Evolutionary conservation across 2,797 vertebrate species (phyloP).

Genomic region (Acropternis orthonyx): DNA sequence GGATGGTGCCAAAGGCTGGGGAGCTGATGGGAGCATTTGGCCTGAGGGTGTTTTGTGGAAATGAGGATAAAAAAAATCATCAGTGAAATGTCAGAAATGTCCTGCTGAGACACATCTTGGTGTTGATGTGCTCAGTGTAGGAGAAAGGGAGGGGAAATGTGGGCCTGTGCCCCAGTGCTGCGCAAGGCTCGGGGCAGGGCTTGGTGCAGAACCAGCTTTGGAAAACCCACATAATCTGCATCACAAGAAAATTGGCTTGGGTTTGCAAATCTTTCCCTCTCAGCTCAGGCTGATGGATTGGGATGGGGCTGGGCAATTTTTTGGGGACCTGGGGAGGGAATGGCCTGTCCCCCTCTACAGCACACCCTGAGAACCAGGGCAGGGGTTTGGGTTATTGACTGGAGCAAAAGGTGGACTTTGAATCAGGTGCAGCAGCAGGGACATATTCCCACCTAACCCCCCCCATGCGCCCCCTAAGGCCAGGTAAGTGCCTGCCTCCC

Average conservation of each 20-base stretch:
- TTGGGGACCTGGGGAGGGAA: not conserved
- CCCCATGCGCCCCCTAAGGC: not conserved
- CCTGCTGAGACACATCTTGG: not conserved
- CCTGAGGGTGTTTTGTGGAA: not conserved
- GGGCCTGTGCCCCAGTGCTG: not conserved
- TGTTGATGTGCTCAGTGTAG: not conserved
- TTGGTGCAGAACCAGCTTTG: not conserved
- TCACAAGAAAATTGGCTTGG: not conserved
- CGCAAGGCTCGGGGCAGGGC: not conserved
- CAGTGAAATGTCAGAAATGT: not conserved
- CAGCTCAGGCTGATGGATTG: not conserved
- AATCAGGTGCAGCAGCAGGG: constrained; percentile 24
- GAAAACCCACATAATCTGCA: not conserved
- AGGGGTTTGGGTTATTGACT: not conserved
- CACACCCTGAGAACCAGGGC: fast-evolving
- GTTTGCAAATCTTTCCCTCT: not conserved
- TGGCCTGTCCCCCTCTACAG: not conserved
- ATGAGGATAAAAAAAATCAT: not conserved
- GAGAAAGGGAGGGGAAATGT: not conserved
- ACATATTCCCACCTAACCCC: not conserved
- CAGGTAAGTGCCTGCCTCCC: constrained; percentile 33
- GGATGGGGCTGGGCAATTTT: not conserved
- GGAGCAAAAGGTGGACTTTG: not conserved
- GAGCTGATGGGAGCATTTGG: not conserved
- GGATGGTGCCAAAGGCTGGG: not conserved